Percentiles rank a stretch among this genome's conserved stretches.
These are phyloP conservation scores for Ichneumoninae sp. DNA, from an alignment of 2,888 invertebrate genomes.

Conservation along the genomic window DNA sequence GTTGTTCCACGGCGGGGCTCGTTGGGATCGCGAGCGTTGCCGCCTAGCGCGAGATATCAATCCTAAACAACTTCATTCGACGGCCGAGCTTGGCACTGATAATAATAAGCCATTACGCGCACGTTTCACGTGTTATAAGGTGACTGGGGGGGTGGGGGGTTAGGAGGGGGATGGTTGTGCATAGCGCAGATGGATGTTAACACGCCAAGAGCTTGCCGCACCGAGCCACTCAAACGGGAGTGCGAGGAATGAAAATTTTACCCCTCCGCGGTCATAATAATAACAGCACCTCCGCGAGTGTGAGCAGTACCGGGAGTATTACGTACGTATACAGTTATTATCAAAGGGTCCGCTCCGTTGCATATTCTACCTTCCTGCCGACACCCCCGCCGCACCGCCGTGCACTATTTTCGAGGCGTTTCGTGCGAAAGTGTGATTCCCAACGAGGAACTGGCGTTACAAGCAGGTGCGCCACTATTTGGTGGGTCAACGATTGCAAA, in stretches of 20 bases:
- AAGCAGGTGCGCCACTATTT: constrained; percentile 25
- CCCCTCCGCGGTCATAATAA: constrained; percentile 2
- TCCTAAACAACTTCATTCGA: constrained; percentile 78
- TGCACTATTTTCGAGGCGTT: constrained; percentile 36
- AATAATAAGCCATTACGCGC: constrained; percentile 78
- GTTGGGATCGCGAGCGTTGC: constrained; percentile 43
- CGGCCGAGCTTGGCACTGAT: constrained; percentile 69
- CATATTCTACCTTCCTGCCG: constrained; percentile 13
- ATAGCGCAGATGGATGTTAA: constrained; percentile 72
- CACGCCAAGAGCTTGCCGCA: constrained; percentile 72
- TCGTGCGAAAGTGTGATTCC: constrained; percentile 55
- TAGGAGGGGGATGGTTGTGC: not conserved
- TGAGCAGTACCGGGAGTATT: not conserved
- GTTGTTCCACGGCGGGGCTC: constrained; percentile 22
- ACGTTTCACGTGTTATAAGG: constrained; percentile 74
- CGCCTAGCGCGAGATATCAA: constrained; percentile 68
- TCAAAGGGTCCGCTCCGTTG: constrained; percentile 17
- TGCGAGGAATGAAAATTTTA: constrained; percentile 53
- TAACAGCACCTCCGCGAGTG: not conserved
- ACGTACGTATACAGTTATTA: constrained; percentile 25
- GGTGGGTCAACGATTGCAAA: constrained; percentile 15
- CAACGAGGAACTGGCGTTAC: constrained; percentile 35
- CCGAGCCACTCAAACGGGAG: constrained; percentile 49
- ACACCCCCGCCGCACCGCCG: not conserved
- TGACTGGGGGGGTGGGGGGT: not conserved